Percentiles rank a stretch among this genome's conserved stretches.
Conservation (phyloP, 2,888 invertebrate genomes). For the Phyllotreta striolata region DNA sequence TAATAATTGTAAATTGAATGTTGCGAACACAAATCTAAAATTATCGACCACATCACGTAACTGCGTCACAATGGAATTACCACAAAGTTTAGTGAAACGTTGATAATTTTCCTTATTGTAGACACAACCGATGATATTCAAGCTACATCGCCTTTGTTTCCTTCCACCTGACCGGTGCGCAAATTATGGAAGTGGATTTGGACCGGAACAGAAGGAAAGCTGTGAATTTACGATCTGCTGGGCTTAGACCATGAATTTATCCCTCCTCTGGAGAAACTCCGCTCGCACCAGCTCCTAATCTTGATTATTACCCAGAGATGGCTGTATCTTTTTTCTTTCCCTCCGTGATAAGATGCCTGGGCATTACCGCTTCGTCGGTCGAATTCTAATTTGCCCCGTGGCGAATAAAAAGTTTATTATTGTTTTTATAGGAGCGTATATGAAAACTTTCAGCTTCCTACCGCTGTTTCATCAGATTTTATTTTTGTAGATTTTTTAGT, state of each 20-base stretch:
- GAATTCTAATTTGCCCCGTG: conserved; percentile 44
- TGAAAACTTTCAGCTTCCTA: conserved; percentile 3
- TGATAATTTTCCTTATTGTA: conserved; percentile 15
- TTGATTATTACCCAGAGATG: conserved; percentile 56
- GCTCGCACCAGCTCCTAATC: conserved; percentile 55
- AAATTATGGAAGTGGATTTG: conserved; percentile 57
- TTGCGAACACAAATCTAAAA: too few relatives aligned
- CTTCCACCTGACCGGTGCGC: conserved; percentile 33
- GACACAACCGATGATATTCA: conserved; percentile 17
- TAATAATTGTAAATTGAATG: too few relatives aligned
- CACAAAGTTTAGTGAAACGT: conserved; percentile 1
- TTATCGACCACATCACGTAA: too few relatives aligned
- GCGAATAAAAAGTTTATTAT: conserved; percentile 37
- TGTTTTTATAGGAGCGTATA: conserved; percentile 10
- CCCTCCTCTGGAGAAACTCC: conserved; percentile 52
- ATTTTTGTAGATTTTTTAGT: too few relatives aligned
- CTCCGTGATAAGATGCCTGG: conserved; percentile 46
- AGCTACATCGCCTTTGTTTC: conserved; percentile 27
- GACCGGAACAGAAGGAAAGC: conserved; percentile 49
- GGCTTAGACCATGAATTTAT: conserved; percentile 57
- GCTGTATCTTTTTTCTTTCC: conserved; percentile 49
- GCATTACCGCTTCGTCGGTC: conserved; percentile 44
- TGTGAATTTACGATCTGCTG: conserved; percentile 57
- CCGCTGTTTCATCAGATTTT: too few relatives aligned
- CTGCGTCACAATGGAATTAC: too few relatives aligned